Conservation (phyloP, 1,140 invertebrate species). For the Drosophila lowei region DNA sequence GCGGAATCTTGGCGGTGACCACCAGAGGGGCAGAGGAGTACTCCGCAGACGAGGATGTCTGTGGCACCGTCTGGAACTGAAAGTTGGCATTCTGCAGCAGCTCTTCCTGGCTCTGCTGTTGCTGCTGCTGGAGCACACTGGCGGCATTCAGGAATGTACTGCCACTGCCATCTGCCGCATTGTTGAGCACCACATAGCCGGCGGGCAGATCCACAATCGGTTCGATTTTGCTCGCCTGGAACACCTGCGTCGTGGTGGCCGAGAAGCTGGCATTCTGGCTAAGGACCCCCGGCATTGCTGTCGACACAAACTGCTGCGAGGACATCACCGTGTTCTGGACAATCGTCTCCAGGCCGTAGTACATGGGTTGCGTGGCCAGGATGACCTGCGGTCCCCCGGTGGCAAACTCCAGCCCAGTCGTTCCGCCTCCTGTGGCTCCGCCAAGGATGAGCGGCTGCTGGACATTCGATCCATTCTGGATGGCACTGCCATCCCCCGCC, state of each 20-base stretch:
- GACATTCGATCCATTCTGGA: slow-evolving; percentile 84
- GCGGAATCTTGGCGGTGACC: slow-evolving; percentile 65
- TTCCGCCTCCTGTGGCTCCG: slow-evolving; percentile 18
- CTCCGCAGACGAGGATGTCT: slow-evolving; percentile 36
- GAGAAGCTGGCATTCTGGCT: slow-evolving; percentile 91
- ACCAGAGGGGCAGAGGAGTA: slow-evolving; percentile 57
- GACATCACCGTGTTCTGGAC: slow-evolving; percentile 94
- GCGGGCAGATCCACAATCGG: slow-evolving; percentile 89
- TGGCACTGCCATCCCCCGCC: slow-evolving; percentile 70
- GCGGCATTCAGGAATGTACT: slow-evolving; percentile 62
- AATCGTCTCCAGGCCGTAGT: slow-evolving; percentile 91
- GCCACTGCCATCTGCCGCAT: slow-evolving; percentile 70
- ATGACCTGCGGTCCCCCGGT: slow-evolving; percentile 88
- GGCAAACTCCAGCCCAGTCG: slow-evolving; percentile 86
- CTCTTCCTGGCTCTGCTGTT: slow-evolving; percentile 50
- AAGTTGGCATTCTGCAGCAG: slow-evolving; percentile 63
- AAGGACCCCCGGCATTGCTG: slow-evolving; percentile 89
- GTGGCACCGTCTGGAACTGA: slow-evolving; percentile 58
- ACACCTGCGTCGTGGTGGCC: slow-evolving; percentile 89
- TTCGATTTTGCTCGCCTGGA: slow-evolving; percentile 91
- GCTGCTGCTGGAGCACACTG: slow-evolving; percentile 68
- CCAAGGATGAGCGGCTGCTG: slow-evolving; percentile 72
- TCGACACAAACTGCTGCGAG: slow-evolving; percentile 91
- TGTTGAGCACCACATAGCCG: slow-evolving; percentile 89
- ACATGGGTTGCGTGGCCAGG: slow-evolving; percentile 89